Conservation (phyloP, 1,140 invertebrate species). For the Psix sp. region DNA sequence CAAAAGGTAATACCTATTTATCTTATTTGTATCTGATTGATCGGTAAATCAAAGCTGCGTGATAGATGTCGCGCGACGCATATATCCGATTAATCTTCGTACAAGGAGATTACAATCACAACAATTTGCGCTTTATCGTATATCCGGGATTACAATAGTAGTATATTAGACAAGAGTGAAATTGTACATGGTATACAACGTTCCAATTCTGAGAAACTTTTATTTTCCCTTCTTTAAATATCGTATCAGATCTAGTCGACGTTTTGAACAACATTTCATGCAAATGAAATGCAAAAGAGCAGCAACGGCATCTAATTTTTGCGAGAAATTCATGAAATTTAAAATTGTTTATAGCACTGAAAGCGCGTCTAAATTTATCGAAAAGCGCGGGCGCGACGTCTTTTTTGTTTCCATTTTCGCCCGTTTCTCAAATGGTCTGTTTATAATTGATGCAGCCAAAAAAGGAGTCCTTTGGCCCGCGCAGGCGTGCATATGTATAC, state of each 20-base stretch:
- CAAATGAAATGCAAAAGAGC: no score
- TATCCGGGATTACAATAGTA: conserved; percentile 60
- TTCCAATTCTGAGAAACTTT: no score
- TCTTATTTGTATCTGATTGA: conserved; percentile 54
- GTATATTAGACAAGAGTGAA: conserved; percentile 47
- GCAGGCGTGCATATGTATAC: conserved; percentile 57
- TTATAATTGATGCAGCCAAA: conserved; percentile 38
- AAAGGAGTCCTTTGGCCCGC: conserved; percentile 30
- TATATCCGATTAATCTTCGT: conserved; percentile 64
- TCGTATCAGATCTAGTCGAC: no score
- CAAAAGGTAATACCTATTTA: conserved; percentile 16
- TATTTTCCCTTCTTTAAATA: no score
- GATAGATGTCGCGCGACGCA: conserved; percentile 49
- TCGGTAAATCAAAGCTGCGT: conserved; percentile 50
- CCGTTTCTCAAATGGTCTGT: conserved; percentile 27
- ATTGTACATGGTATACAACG: conserved; percentile 54
- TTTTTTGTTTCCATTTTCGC: conserved; percentile 8
- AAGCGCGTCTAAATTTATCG: conserved; percentile 2
- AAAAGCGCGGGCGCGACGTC: neutral
- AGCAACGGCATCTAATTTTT: neutral
- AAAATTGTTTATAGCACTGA: conserved; percentile 12
- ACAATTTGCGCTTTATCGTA: conserved; percentile 66
- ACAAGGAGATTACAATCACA: conserved; percentile 63
- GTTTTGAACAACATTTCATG: conserved; percentile 53
- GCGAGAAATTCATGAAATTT: conserved; percentile 2